Base-by-base conservation (phyloP, 2,888 invertebrate genomes). In the Hirtodrosophila confusa region DNA sequence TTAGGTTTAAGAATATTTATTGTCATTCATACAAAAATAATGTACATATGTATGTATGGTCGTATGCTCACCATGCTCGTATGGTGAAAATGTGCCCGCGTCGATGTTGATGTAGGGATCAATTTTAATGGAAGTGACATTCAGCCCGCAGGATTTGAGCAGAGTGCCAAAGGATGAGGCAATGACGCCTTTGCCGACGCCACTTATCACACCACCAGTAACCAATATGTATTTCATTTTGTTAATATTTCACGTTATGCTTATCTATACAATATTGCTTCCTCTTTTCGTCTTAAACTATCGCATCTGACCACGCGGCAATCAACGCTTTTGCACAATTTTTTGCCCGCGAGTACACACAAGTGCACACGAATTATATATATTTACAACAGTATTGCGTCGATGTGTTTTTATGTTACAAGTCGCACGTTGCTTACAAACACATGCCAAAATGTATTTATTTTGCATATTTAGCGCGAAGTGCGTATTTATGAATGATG, bases 91-190 rank as follows among this genome's bases (percentile, higher is more conserved):
- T 23, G 99, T 99, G 65, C 99, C 99, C 73, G 99, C 99, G 92
- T 99, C 99, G 69, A 99, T 98, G 92, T 99, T 99, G 76, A 99
- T 97, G 90, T 99, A 99, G 0, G 99, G 99, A 92, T 99, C 99
- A 90, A 99, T 99, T 94, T 99, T 99, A 89, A 99, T 99, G 43
- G 98, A 97, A 57, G 99, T 99, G 55, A 99, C 99, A 92, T 96
- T 95, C 75, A 99, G 95, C 31, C 98, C 98, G 91, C 97, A 97
- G 87, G 97, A 96, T 93, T 99, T 99, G 36, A 99, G 93, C 89
- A 98, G 95, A 37, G 98, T 97, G 45, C 99, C 99, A 92, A 99
- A 96, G 35, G 97, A 97, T 92, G 97, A 97, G 37, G 98, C 97
- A 73, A 98, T 97, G 37, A 98, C 97, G 77, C 98, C 98, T 93